A percentile compares a stretch with the other conserved stretches of the same genome.
Evolutionary conservation across 2,113 vertebrate genomes (phyloP).

Genomic region (Rhizomys pruinosus): DNA sequence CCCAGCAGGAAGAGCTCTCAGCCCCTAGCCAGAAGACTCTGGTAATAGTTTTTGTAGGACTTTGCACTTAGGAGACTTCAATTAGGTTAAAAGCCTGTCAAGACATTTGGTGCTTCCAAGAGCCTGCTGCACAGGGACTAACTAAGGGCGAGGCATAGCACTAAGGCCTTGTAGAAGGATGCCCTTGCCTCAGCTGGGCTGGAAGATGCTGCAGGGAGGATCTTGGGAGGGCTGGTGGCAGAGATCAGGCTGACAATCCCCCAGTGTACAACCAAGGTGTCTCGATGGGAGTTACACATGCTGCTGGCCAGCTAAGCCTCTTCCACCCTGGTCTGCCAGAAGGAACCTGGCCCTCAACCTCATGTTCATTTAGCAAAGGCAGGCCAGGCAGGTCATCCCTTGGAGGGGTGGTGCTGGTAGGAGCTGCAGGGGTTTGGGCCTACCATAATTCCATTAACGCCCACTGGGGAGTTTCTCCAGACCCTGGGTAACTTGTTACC

Average conservation of each 20-base stretch:
- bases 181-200: neutral
- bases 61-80: conserved; percentile 51
- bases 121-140: neutral
- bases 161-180: neutral
- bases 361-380: conserved; percentile 87
- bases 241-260: neutral
- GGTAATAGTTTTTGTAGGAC: neutral
- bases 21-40: neutral
- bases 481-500: neutral
- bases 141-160: neutral
- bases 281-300: neutral
- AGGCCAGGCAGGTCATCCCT: conserved; percentile 87
- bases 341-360: conserved; percentile 81
- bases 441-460: neutral
- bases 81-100: neutral
- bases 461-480: neutral
- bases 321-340: conserved; percentile 86
- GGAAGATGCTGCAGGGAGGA: neutral
- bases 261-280: fast-evolving
- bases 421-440: neutral
- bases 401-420: conserved; percentile 78
- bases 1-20: neutral
- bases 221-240: neutral
- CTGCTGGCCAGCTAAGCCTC: conserved; percentile 78
- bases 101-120: neutral